A percentile compares a stretch with the other conserved stretches of the same genome.
Conservation (phyloP, 2,888 invertebrate species). For the Elegia similella region DNA sequence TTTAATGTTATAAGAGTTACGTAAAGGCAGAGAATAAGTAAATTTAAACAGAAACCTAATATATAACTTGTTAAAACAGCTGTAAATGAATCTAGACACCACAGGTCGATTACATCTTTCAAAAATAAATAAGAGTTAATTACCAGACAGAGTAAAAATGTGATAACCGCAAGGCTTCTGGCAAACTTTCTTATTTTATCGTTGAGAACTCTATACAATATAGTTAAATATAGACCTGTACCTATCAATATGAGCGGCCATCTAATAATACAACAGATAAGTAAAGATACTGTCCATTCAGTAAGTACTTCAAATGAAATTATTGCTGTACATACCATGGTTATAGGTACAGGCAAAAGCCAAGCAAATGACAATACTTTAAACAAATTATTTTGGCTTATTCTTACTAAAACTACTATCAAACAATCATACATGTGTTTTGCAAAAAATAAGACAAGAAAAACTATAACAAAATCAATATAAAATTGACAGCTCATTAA, state of each 20-base stretch:
- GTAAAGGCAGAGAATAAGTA: constrained; percentile 57
- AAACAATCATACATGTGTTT: constrained; percentile 71
- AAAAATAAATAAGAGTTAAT: constrained; percentile 64
- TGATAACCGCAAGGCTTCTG: constrained; percentile 58
- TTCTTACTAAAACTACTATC: constrained; percentile 63
- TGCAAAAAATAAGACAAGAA: constrained; percentile 66
- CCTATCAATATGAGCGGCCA: constrained; percentile 68
- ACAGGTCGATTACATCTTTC: constrained; percentile 58
- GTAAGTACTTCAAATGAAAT: constrained; percentile 36
- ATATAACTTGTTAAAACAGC: constrained; percentile 50
- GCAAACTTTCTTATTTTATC: constrained; percentile 65
- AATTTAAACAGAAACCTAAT: constrained; percentile 58
- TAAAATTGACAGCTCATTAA: constrained; percentile 53
- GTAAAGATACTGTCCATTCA: constrained; percentile 46
- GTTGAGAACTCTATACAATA: constrained; percentile 53
- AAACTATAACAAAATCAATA: constrained; percentile 63
- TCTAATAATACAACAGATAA: constrained; percentile 56
- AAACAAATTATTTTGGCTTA: constrained; percentile 53
- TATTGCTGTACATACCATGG: constrained; percentile 40
- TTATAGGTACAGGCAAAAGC: constrained; percentile 57
- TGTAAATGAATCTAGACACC: constrained; percentile 47
- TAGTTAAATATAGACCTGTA: constrained; percentile 52
- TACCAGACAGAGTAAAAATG: constrained; percentile 63
- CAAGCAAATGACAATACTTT: constrained; percentile 57
- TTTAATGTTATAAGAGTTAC: constrained; percentile 52